Evolutionary conservation across 2,113 vertebrate genomes (phyloP).

Genomic region (Oryzias woworae): DNA sequence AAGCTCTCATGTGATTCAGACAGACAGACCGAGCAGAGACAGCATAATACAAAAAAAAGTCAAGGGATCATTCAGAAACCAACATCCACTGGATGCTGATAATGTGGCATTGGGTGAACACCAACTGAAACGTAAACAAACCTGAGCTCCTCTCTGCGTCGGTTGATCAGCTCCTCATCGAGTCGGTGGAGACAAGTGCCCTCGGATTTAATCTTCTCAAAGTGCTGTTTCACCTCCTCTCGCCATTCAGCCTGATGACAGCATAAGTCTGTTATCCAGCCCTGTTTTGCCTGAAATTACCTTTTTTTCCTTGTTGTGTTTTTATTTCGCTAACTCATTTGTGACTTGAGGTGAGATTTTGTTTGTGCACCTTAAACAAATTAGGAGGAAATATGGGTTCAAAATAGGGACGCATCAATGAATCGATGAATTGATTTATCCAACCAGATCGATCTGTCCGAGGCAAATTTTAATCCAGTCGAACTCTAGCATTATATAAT

Average conservation of each 20-base stretch:
- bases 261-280: conserved; percentile 43
- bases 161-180: conserved; percentile 94
- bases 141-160: conserved; percentile 94
- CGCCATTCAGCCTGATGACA: conserved; percentile 91
- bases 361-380: neutral
- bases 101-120: neutral
- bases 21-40: conserved; percentile 21
- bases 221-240: conserved; percentile 96
- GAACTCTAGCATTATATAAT: too few relatives aligned
- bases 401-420: too few relatives aligned
- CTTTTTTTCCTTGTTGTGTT: neutral
- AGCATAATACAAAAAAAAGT: neutral
- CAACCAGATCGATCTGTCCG: too few relatives aligned
- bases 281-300: conserved; percentile 1
- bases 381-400: too few relatives aligned
- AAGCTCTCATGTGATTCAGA: conserved; percentile 19
- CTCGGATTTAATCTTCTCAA: conserved; percentile 98
- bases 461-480: too few relatives aligned
- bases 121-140: conserved; percentile 43
- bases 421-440: too few relatives aligned
- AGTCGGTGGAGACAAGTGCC: conserved; percentile 94
- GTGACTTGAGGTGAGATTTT: neutral
- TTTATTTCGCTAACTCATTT: conserved; percentile 23
- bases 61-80: neutral
- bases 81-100: neutral